These are phyloP conservation scores for Sebastes dallii DNA, from an alignment of 2,797 vertebrate species.

Conservation along the genomic window DNA sequence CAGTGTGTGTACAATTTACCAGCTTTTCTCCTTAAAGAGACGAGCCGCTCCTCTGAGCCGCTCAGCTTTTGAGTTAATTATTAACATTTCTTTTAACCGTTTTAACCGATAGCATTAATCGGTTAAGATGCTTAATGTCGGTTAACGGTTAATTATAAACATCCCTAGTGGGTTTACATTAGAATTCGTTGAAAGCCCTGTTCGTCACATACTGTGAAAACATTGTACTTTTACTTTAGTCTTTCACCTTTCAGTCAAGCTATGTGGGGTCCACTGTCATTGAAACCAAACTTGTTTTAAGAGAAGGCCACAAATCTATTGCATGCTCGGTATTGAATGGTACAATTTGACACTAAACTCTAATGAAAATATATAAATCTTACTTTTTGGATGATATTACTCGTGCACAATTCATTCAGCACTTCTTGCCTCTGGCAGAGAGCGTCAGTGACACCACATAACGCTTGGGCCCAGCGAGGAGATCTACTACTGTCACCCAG, in stretches of 20 bases:
- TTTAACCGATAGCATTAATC: too few species aligned
- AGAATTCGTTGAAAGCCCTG: too few species aligned
- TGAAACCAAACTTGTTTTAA: constrained; percentile 18
- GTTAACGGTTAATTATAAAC: too few species aligned
- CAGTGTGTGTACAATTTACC: too few species aligned
- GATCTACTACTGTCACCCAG: constrained; percentile 27
- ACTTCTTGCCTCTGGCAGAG: not conserved
- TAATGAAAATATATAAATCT: not conserved
- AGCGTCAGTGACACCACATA: not conserved
- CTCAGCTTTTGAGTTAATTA: too few species aligned
- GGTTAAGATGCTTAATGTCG: too few species aligned
- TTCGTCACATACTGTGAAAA: not conserved
- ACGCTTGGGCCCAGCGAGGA: constrained; percentile 4
- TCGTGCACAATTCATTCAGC: not conserved
- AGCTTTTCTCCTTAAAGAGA: too few species aligned
- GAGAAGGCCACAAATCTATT: not conserved
- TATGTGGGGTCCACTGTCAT: not conserved
- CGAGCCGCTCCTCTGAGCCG: too few species aligned
- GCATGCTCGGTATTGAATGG: not conserved
- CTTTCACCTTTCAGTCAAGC: not conserved
- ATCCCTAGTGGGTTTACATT: too few species aligned
- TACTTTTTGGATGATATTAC: constrained; percentile 4
- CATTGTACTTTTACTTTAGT: too few species aligned
- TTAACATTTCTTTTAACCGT: too few species aligned
- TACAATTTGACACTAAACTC: not conserved